These are phyloP conservation scores for Chamaetylas fuelleborni DNA, from an alignment of 2,113 vertebrate genomes.

Conservation along the genomic window DNA sequence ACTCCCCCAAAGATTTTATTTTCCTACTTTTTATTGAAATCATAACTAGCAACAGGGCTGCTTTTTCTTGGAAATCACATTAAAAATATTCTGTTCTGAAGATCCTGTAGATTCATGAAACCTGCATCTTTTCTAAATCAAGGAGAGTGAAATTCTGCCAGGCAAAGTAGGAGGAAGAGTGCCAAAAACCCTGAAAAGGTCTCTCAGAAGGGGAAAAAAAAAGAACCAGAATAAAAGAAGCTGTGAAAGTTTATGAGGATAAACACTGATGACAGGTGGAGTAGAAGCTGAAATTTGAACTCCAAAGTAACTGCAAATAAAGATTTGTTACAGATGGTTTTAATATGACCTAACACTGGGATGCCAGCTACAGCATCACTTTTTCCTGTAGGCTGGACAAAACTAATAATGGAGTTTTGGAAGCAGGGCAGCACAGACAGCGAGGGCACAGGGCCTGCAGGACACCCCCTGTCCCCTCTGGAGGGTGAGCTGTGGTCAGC, in stretches of 20 bases:
- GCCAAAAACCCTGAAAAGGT: conserved; percentile 43
- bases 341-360: conserved; percentile 50
- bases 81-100: not conserved
- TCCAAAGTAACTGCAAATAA: conserved; percentile 71
- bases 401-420: conserved; percentile 16
- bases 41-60: not conserved
- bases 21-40: not conserved
- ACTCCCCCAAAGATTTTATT: not conserved
- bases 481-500: accelerated
- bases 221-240: conserved; percentile 30
- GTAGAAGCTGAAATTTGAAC: conserved; percentile 71
- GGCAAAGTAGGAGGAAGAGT: not conserved
- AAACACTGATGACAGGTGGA: conserved; percentile 76
- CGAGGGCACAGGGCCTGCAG: not conserved
- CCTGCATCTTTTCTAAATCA: not conserved
- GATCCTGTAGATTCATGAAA: not conserved
- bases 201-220: not conserved
- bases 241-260: conserved; percentile 60
- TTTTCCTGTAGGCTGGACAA: conserved; percentile 58
- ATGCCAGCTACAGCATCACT: conserved; percentile 39
- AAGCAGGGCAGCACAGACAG: not conserved
- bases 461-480: accelerated
- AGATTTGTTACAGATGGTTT: conserved; percentile 75
- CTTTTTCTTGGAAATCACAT: not conserved
- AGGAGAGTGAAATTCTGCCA: not conserved